These are phyloP conservation scores for Lampris megalopsis DNA, from an alignment of 2,113 vertebrate species.

Conservation along the genomic window DNA sequence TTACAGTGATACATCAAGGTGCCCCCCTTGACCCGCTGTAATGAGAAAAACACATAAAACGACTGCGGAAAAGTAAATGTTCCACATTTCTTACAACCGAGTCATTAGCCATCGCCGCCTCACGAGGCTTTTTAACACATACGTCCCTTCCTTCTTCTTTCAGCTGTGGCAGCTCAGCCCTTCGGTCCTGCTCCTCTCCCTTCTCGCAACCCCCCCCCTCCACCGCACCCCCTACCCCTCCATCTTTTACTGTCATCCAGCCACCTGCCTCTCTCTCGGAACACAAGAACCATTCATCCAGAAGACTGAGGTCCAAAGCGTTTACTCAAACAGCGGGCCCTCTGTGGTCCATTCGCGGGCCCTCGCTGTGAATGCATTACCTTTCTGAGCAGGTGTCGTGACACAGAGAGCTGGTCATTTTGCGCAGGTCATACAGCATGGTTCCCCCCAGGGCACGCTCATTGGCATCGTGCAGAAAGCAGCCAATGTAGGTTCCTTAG, in stretches of 20 bases:
- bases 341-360: slow-evolving; percentile 62
- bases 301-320: slow-evolving; percentile 56
- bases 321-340: slow-evolving; percentile 72
- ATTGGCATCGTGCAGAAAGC: slow-evolving; percentile 88
- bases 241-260: slow-evolving; percentile 74
- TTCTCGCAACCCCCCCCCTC: slow-evolving; percentile 32
- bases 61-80: slow-evolving; percentile 16
- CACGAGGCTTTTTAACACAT: slow-evolving; percentile 63
- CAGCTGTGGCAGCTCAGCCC: slow-evolving; percentile 64
- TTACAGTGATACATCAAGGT: slow-evolving; percentile 3
- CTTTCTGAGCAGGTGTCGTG: slow-evolving; percentile 95
- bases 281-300: slow-evolving; percentile 78
- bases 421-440: slow-evolving; percentile 95
- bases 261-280: slow-evolving; percentile 74
- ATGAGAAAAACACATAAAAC: slow-evolving; percentile 13
- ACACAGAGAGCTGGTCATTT: slow-evolving; percentile 94
- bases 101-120: slow-evolving; percentile 55
- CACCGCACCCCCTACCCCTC: neutral
- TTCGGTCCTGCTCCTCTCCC: slow-evolving; percentile 59
- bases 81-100: slow-evolving; percentile 36
- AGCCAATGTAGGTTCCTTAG: slow-evolving; percentile 90
- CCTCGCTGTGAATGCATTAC: slow-evolving; percentile 77
- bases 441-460: slow-evolving; percentile 90
- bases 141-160: slow-evolving; percentile 49
- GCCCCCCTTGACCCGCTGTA: slow-evolving; percentile 5